Evolutionary conservation across 2,888 invertebrate genomes (phyloP).

Genomic region (Sclerodermus sp.): DNA sequence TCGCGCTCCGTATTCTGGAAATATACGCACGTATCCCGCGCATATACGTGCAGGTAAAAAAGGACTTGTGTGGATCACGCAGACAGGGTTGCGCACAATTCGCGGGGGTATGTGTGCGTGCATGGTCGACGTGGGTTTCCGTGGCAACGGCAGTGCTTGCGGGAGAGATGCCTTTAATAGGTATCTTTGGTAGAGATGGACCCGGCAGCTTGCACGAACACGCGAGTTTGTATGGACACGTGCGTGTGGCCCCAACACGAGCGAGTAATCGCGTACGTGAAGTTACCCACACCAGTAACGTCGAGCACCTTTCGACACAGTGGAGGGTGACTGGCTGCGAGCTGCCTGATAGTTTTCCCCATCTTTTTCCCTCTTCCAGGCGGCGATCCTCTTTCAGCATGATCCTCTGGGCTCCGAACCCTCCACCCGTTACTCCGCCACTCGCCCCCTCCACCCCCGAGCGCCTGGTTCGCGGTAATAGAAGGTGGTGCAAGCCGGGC

Average conservation of each 20-base stretch:
- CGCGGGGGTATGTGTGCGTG: slow-evolving; percentile 1
- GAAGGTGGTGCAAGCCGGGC: slow-evolving; percentile 27
- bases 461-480: slow-evolving; percentile 19
- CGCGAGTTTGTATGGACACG: neutral
- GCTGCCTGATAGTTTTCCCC: too few relatives aligned
- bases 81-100: too few relatives aligned
- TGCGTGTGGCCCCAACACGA: too few relatives aligned
- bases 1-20: too few relatives aligned
- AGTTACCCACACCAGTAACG: slow-evolving; percentile 2
- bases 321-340: slow-evolving; percentile 14
- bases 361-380: too few relatives aligned
- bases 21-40: too few relatives aligned
- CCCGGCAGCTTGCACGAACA: slow-evolving; percentile 19
- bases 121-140: slow-evolving; percentile 39
- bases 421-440: neutral
- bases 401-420: neutral
- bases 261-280: slow-evolving; percentile 8
- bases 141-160: slow-evolving; percentile 50
- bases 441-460: neutral
- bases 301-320: slow-evolving; percentile 17
- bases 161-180: slow-evolving; percentile 54
- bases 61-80: too few relatives aligned
- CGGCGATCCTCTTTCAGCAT: too few relatives aligned
- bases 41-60: too few relatives aligned
- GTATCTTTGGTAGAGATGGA: slow-evolving; percentile 45